A percentile compares a stretch with the other conserved stretches of the same genome.
These are phyloP conservation scores for Actenoides hombroni DNA, from an alignment of 2,113 vertebrate genomes.

Conservation along the genomic window DNA sequence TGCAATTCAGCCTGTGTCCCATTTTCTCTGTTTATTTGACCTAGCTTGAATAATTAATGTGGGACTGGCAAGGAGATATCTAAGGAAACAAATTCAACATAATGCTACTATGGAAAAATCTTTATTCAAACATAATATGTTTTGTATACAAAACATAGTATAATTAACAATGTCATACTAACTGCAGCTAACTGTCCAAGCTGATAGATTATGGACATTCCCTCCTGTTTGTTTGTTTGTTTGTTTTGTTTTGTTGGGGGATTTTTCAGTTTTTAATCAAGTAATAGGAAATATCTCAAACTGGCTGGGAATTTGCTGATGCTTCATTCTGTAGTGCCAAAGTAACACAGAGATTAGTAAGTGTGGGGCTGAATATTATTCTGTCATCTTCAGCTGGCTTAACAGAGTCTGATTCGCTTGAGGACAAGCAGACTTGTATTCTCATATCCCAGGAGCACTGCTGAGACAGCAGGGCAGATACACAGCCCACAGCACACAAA, in stretches of 20 bases:
- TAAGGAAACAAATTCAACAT: neutral
- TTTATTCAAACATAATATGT: neutral
- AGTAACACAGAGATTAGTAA: neutral
- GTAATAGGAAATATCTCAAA: neutral
- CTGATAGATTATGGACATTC: neutral
- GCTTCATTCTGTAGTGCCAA: neutral
- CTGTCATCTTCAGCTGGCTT: neutral
- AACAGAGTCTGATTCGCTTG: neutral
- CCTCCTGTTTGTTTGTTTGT: neutral
- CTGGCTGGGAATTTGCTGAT: neutral
- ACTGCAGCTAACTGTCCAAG: neutral
- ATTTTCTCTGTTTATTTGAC: slow-evolving; percentile 50
- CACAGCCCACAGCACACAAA: neutral
- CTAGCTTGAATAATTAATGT: slow-evolving; percentile 36
- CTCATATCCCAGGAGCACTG: neutral
- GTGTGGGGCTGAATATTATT: neutral
- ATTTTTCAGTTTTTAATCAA: neutral
- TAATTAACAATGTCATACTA: neutral
- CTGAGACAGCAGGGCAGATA: neutral
- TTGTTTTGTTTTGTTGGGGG: neutral
- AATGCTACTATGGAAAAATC: neutral
- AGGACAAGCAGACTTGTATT: neutral
- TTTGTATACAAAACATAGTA: neutral
- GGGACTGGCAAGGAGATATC: neutral
- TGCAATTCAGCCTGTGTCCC: neutral